Base-by-base conservation (phyloP, 1,140 invertebrate species). In the Drosophila asahinai region DNA sequence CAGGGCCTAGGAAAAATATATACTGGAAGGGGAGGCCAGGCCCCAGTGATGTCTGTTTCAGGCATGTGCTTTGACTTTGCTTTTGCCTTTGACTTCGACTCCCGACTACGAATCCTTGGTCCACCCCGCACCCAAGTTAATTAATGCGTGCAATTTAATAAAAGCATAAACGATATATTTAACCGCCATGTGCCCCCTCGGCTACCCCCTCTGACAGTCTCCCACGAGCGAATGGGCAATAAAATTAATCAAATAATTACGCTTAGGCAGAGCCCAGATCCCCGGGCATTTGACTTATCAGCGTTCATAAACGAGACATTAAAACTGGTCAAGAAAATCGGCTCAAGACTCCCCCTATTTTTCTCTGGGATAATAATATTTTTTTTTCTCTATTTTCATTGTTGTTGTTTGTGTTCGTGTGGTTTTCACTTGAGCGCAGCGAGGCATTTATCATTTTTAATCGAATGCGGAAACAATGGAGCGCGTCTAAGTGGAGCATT, bases 181-280 rank as follows among this genome's bases (percentile, higher is more conserved):
- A 75, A 77, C 45, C 81, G 54, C 47, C 58, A 61, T 75, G 33
- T 36, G 12, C 33, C 9, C 33, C 33, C 33, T 36, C 33, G 9
- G 33, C 11, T 55, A 38, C 19, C 52, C 52, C 33, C 65, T 60
- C 63, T 61, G 17, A 27, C 17, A 25, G n/a, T 25, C 49, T 36
- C 62, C 52, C 61, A 63, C 60, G 63, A 52, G 17, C 77, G 66
- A 80, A 48, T 66, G 42, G 68, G 78, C 86, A 91, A 90, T 90
- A 90, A 90, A 90, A 90, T 90, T 90, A 90, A 90, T 90, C 86
- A 90, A 90, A 90, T 90, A 90, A 90, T 90, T 90, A 89, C 74
- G 62, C 76, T 47, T 42, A 78, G 68, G 60, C 74, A 75, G 36
- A 19, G 54, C 30, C 49, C 55, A 76, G 27, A 66, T 40, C 52